These are phyloP conservation scores for Yasuhikotakia modesta DNA, from an alignment of 2,797 vertebrate genomes.

Conservation along the genomic window DNA sequence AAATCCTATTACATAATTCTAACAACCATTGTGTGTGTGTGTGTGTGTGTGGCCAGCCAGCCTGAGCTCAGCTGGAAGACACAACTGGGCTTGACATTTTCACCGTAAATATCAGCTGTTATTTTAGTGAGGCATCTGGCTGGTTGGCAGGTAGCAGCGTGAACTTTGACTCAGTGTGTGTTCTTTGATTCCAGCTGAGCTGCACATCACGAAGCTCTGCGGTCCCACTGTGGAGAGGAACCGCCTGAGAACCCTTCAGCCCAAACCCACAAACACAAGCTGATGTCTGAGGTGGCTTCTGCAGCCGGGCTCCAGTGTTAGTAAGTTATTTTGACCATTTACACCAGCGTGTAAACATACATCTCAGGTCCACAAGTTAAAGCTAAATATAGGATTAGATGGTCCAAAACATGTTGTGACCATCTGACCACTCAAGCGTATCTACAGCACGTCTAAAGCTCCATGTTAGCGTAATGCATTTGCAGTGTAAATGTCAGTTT, in stretches of 20 bases:
- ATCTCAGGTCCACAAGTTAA: not conserved
- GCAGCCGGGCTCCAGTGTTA: not conserved
- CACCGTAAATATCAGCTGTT: conserved; percentile 64
- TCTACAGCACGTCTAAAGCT: too few species aligned
- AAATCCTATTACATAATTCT: conserved; percentile 41
- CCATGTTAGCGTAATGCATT: too few species aligned
- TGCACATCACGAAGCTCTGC: conserved; percentile 31
- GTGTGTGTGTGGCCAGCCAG: conserved; percentile 28
- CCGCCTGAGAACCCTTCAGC: conserved; percentile 36
- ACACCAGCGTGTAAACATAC: not conserved
- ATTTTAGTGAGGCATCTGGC: conserved; percentile 61
- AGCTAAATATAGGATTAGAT: too few species aligned
- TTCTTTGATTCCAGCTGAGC: conserved; percentile 56
- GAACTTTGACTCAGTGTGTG: conserved; percentile 65
- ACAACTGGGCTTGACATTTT: conserved; percentile 65
- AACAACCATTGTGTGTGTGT: conserved; percentile 23
- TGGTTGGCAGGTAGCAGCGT: conserved; percentile 54
- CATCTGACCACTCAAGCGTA: too few species aligned
- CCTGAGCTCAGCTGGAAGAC: conserved; percentile 54
- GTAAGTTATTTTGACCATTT: not conserved
- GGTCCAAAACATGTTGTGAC: too few species aligned
- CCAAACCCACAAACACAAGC: conserved; percentile 21
- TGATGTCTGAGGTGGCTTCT: conserved; percentile 13
- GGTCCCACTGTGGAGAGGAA: conserved; percentile 42
- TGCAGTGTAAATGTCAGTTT: too few species aligned